A percentile compares a stretch with the other conserved stretches of the same genome.
Evolutionary conservation across 1,140 invertebrate species (phyloP).

Genomic region (Danaus plexippus): DNA sequence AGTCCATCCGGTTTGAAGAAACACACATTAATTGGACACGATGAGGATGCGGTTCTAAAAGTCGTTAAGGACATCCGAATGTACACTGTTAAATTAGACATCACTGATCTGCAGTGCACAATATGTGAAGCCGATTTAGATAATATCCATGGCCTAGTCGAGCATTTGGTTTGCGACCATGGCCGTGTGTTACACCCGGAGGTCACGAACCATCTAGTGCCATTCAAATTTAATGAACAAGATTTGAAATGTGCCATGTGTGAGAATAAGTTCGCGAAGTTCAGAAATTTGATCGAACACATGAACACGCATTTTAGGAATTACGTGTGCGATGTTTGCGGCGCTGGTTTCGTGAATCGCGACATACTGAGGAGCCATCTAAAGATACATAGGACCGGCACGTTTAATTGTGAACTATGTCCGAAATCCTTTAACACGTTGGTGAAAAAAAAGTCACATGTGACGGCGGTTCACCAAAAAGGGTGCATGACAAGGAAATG

Average conservation of each 20-base stretch:
- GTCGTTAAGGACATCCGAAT: constrained; percentile 9
- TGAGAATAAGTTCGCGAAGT: constrained; percentile 4
- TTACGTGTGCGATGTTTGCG: constrained; percentile 19
- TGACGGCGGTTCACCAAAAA: constrained; percentile 20
- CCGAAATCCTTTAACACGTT: constrained; percentile 25
- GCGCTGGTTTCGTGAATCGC: constrained; percentile 16
- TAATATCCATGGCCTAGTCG: constrained; percentile 13
- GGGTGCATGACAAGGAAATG: constrained; percentile 29
- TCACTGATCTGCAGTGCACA: constrained; percentile 28
- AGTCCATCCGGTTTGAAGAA: constrained; percentile 28
- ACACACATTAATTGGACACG: constrained; percentile 27
- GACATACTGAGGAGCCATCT: constrained; percentile 9
- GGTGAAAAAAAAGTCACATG: constrained; percentile 27
- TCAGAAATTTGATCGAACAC: constrained; percentile 14
- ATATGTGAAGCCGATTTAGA: constrained; percentile 17
- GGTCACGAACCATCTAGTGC: constrained; percentile 30
- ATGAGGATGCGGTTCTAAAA: constrained; percentile 10
- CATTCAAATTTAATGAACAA: constrained; percentile 34
- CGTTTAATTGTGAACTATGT: constrained; percentile 27
- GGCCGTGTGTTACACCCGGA: constrained; percentile 20
- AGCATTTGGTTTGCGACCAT: constrained; percentile 26
- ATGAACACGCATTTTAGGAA: constrained; percentile 25
- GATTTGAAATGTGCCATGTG: constrained; percentile 16
- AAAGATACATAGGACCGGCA: constrained; percentile 10
- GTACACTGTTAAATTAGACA: constrained; percentile 31